Conservation (phyloP, 2,888 invertebrate species). For the Lasioglossum morio region DNA sequence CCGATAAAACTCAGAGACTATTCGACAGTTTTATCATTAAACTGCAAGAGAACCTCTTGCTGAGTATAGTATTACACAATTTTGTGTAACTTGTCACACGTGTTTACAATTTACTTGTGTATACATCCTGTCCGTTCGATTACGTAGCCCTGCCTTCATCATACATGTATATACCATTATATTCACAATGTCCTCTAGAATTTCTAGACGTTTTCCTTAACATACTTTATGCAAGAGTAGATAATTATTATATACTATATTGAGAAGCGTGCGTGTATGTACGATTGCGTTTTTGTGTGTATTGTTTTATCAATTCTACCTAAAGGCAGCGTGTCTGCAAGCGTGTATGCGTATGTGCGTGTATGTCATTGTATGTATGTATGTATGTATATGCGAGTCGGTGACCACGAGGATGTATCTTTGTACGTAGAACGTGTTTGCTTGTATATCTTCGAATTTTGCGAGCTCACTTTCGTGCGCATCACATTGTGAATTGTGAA, state of each 20-base stretch:
- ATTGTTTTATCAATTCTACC: conserved; percentile 47
- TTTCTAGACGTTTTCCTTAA: conserved; percentile 66
- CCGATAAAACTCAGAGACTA: not conserved
- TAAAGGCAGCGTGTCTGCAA: not conserved
- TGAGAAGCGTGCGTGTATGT: conserved; percentile 36
- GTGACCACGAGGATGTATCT: conserved; percentile 29
- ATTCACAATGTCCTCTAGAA: conserved; percentile 65
- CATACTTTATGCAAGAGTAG: conserved; percentile 60
- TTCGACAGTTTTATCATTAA: conserved; percentile 15
- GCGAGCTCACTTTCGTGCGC: conserved; percentile 34
- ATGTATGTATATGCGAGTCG: not conserved
- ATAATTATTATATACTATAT: conserved; percentile 59
- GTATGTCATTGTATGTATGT: not conserved
- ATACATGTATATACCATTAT: conserved; percentile 66
- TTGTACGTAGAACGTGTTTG: conserved; percentile 45
- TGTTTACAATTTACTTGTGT: conserved; percentile 21
- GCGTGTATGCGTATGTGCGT: not conserved
- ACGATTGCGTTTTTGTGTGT: conserved; percentile 38
- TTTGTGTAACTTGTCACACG: conserved; percentile 30
- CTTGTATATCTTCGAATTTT: conserved; percentile 55
- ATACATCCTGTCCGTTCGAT: conserved; percentile 55
- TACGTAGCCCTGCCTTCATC: conserved; percentile 53
- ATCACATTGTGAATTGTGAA: conserved; percentile 36
- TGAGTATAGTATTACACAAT: conserved; percentile 26
- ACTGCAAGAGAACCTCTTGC: not conserved